Base-by-base conservation (phyloP, 2,888 invertebrate species). In the Chymomyza fuscimana region DNA sequence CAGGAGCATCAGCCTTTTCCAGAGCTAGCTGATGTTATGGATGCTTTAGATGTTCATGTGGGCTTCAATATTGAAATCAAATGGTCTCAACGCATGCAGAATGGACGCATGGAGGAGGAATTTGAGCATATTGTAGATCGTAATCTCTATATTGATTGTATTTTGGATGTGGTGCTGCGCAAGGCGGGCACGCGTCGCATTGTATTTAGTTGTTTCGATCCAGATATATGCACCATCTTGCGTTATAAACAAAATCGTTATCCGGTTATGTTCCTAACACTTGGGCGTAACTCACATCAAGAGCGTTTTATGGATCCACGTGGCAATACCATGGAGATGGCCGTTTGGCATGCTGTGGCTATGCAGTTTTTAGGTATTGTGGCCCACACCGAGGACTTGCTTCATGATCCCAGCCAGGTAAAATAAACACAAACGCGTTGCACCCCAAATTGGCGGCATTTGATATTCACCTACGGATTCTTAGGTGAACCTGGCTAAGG, bases 31-130 rank as follows among this genome's bases (percentile, higher is more conserved):
- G 94, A 96, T 73, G 95, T 95, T 10, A 92, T 99, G 25, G 95
- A 96, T 80, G 94, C 94, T 29, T 94, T 99, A 50, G 96, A 98
- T 89, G 93, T 93, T 4, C 95, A 97, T 90, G 96, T 97, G 54
- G 99, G 99, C 0, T 99, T 99, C 90, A 99, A 99, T 92, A 95
- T 99, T 70, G 99, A 99, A 93, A 94, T 99, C 62, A 99, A 99
- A 92, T 99, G 98, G 96, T 98, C 97, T 0, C 97, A 98, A 95
- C 95, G 96, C 86, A 91, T 96, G 70, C 93, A 95, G 92, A 96
- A 97, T 92, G 98, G 97, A 40, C 95, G 96, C 15, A 96, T 95
- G 92, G 98, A 98, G 92, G 93, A 97, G 70, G 95, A 96, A 89
- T 95, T 97, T 91, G 95, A 96, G 90, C 95, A 97, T 91, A 88